Conservation (phyloP, 1,140 invertebrate genomes). For the Meteorus sp. region DNA sequence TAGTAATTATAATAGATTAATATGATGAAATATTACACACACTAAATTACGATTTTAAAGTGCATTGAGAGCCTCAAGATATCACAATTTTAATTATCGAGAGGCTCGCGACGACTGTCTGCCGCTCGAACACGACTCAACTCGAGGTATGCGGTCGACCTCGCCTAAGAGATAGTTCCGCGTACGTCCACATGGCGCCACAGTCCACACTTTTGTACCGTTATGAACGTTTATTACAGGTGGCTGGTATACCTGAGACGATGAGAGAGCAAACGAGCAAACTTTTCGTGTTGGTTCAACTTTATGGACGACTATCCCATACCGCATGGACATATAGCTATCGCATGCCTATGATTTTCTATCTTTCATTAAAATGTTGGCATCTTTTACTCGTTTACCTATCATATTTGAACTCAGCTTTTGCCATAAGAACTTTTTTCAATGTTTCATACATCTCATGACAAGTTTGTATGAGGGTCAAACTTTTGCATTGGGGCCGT, state of each 20-base stretch:
- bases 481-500: conserved; percentile 15
- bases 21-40: too few relatives aligned
- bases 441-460: too few relatives aligned
- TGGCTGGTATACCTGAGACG: conserved; percentile 38
- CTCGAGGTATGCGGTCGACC: conserved; percentile 56
- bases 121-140: conserved; percentile 44
- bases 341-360: too few relatives aligned
- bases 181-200: conserved; percentile 46
- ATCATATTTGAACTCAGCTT: too few relatives aligned
- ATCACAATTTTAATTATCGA: conserved; percentile 32
- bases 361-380: too few relatives aligned
- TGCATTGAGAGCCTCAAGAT: neutral
- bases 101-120: conserved; percentile 36
- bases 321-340: too few relatives aligned
- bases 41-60: too few relatives aligned
- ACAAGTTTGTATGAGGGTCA: conserved; percentile 10
- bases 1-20: too few relatives aligned
- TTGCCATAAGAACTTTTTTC: too few relatives aligned
- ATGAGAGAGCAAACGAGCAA: too few relatives aligned
- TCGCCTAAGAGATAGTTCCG: conserved; percentile 52
- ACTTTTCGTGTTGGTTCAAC: neutral
- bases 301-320: too few relatives aligned
- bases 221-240: conserved; percentile 48
- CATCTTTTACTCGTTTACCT: too few relatives aligned
- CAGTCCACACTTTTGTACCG: conserved; percentile 48